Evolutionary conservation across 92 coral and sea anemone species (phyloP), one percentile per base, ranked within the genome.

Genomic region (Palythoa caribaeorum): DNA sequence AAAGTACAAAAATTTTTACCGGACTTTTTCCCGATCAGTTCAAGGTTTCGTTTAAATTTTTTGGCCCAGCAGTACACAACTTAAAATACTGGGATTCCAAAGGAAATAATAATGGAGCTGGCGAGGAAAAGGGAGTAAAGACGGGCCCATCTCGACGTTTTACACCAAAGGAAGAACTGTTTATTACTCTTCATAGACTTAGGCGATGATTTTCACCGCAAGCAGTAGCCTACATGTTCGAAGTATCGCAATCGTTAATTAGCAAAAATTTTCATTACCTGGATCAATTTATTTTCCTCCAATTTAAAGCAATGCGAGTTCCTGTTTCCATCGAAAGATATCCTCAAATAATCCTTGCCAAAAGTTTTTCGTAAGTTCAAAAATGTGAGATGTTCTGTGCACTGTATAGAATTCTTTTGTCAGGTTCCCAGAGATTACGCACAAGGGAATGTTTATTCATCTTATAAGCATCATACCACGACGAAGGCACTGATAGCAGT

Each of bases 311-410:
- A 38, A 80, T 70, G 80, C 50, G 80, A 37, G 15, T 6, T 44
- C 62, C 74, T 88, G 79, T 88, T 88, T 59, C 91, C 91, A 53
- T 28, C 51, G 48, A 88, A 63, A 37, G 87, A 83, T 77, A 77
- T 73, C 38, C 51, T 74, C 51, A 83, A 84, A 48, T 69, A 39
- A 66, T 36, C 62, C n/a, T 81, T 83, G 28, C 92, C 78, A 36
- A 76, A 72, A 59, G 88, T 83, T 9, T 89, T 89, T 78, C 16
- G 66, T 35, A 80, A 38, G 36, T 83, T 83, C 28, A 89, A 83
- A 70, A 89, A 89, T 73, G 73, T 89, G 5, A 57, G 92, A 35
- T 83, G 89, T 76, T 83, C 84, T 60, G 92, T 89, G 21, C 89
- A 89, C 74, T 89, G 89, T 84, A 84, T 78, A 35, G 92, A 89